Evolutionary conservation across 2,888 invertebrate species (phyloP), one percentile per base, ranked within the genome.

Genomic region (Pseudanteris insignis): DNA sequence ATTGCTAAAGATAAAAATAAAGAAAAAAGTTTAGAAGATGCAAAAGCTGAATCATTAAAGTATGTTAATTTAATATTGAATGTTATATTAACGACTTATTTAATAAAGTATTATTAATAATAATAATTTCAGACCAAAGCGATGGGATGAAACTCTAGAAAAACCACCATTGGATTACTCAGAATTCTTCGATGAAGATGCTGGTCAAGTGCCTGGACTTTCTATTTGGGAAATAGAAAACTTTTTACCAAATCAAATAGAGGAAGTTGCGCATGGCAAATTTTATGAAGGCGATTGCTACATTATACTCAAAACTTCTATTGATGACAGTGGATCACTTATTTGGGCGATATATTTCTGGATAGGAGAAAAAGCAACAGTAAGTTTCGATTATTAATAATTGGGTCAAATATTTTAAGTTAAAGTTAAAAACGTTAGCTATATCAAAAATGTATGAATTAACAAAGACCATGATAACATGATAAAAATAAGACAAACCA

Each of bases 271-370:
- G 0, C 92, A 96, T 77, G 98, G 98, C 1, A 97, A 97, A 81
- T 99, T 99, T 82, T 99, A 97, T 77, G 96, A 98, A 81, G 98
- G 94, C 2, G 99, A 99, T 80, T 98, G 98, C 80, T 99, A 99
- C 81, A 97, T 99, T 69, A 86, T 99, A 33, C 81, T 98, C 51
- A 94, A 95, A 81, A 97, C 97, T 0, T 85, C 84, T 26, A 81
- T 90, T 26, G 95, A 95, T 75, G 92, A 93, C 41, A 86, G 89
- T 70, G 90, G 92, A 7, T 90, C 91, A 50, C 81, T 97, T 3
- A 86, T 87, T 47, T 98, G 98, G 95, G 90, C 94, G 70, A 99
- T 99, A 73, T 99, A 90, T 83, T 99, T 97, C 81, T 99, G 98
- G 99, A 99, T 99, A 72, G 99, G 99, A 21, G 92, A 90, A 60